These are phyloP conservation scores for Triplophysa rosa DNA, from an alignment of 2,113 vertebrate species.

Conservation along the genomic window DNA sequence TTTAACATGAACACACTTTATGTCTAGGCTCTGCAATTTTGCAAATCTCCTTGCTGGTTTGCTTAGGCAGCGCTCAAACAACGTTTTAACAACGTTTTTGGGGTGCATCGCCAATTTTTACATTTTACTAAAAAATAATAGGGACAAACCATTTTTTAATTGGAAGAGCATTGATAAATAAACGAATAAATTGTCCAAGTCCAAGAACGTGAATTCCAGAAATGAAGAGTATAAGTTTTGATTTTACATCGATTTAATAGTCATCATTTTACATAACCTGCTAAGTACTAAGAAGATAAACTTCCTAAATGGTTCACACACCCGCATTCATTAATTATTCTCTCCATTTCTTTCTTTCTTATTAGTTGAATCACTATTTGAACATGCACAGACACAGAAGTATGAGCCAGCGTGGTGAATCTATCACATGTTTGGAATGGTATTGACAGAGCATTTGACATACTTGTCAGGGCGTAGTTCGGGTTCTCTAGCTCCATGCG, in stretches of 20 bases:
- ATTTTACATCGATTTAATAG: no score
- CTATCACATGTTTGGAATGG: not conserved
- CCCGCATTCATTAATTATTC: not conserved
- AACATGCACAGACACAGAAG: not conserved
- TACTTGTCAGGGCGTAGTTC: conserved; percentile 96
- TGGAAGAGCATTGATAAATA: no score
- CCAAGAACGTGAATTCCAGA: no score
- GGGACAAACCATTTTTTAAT: no score
- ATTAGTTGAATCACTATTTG: not conserved
- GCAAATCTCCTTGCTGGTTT: not conserved
- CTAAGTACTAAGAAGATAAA: not conserved
- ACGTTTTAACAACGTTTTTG: no score
- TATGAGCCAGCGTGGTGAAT: not conserved
- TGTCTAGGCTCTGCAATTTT: not conserved
- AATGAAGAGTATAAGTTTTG: no score
- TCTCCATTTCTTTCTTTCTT: no score
- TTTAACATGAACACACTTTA: not conserved
- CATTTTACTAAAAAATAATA: no score
- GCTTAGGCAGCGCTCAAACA: not conserved
- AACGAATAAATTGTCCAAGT: no score
- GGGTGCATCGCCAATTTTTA: no score
- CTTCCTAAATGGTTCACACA: not conserved
- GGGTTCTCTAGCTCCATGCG: conserved; percentile 97
- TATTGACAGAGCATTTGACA: conserved; percentile 50
- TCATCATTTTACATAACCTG: no score